A percentile compares a stretch with the other conserved stretches of the same genome.
Conservation (phyloP, 2,797 vertebrate genomes). For the Liparis tanakae region DNA sequence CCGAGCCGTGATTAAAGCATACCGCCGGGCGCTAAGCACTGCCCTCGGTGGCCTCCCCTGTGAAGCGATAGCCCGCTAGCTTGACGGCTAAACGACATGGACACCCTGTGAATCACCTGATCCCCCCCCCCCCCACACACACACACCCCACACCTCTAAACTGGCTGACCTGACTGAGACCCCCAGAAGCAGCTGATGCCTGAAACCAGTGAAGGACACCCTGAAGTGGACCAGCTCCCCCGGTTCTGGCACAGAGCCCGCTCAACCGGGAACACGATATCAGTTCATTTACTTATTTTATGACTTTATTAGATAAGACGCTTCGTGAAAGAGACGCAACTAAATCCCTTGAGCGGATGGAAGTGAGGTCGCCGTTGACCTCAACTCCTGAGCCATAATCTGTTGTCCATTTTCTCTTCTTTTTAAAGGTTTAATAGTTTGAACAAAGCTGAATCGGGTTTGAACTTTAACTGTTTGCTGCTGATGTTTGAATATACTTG, state of each 20-base stretch:
- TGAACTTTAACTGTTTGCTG: not conserved
- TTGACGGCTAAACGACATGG: conserved; percentile 68
- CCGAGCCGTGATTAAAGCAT: conserved; percentile 78
- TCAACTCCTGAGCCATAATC: not conserved
- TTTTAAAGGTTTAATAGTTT: not conserved
- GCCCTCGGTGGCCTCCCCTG: conserved; percentile 60
- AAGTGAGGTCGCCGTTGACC: not conserved
- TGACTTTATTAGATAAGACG: not conserved
- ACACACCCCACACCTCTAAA: conserved; percentile 32
- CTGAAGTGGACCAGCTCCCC: conserved; percentile 15
- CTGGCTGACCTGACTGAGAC: conserved; percentile 72
- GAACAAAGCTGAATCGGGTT: not conserved
- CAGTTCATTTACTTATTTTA: not conserved
- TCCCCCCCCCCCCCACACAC: conserved; percentile 22
- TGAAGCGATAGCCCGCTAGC: conserved; percentile 68
- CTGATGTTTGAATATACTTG: not conserved
- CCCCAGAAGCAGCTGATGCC: conserved; percentile 70
- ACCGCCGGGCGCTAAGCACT: conserved; percentile 67
- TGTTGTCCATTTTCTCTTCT: not conserved
- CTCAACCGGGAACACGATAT: not conserved
- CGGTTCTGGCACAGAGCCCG: not conserved
- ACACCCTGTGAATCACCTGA: conserved; percentile 79
- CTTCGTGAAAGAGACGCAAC: not conserved
- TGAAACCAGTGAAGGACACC: conserved; percentile 58
- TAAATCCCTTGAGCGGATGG: not conserved